phyloP scores from a whole-genome alignment of 2,797 vertebrate species.

The Sebastes matsubarae region DNA sequence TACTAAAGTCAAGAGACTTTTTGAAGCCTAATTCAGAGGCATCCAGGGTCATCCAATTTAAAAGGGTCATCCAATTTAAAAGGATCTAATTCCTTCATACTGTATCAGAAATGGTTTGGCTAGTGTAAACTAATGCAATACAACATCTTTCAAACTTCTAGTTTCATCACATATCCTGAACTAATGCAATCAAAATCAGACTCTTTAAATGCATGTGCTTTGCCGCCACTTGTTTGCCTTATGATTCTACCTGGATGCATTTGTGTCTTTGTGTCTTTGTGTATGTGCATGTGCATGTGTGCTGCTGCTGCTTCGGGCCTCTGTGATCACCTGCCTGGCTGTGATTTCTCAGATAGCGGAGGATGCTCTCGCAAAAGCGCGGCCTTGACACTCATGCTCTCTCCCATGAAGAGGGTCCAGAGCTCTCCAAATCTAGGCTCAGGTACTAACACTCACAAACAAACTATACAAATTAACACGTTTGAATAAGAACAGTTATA shows the following conservation, averaged over 20 bases:
- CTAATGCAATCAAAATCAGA: conserved; percentile 3
- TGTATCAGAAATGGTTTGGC: background rate
- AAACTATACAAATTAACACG: conserved; percentile 24
- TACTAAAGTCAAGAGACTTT: background rate
- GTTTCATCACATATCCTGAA: background rate
- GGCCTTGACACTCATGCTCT: conserved; percentile 93
- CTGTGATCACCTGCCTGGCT: conserved; percentile 76
- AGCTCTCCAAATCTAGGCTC: conserved; percentile 95
- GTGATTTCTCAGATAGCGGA: conserved; percentile 95
- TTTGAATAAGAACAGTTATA: background rate
- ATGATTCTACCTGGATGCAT: conserved; percentile 70
- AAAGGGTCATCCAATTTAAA: background rate
- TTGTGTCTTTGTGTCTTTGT: conserved; percentile 16
- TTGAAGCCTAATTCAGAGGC: background rate
- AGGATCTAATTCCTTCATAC: background rate
- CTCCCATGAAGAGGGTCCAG: conserved; percentile 98
- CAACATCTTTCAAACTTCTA: background rate
- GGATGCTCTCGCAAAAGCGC: conserved; percentile 91
- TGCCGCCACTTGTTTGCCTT: conserved; percentile 73
- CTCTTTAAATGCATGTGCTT: conserved; percentile 84
- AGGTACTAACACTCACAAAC: conserved; percentile 79
- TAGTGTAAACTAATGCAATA: background rate
- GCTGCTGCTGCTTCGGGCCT: conserved; percentile 78
- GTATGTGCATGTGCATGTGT: conserved; percentile 64
- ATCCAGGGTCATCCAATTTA: background rate